phyloP scores from a whole-genome alignment of 1,140 invertebrate species.

The Listronotus oregonensis region DNA sequence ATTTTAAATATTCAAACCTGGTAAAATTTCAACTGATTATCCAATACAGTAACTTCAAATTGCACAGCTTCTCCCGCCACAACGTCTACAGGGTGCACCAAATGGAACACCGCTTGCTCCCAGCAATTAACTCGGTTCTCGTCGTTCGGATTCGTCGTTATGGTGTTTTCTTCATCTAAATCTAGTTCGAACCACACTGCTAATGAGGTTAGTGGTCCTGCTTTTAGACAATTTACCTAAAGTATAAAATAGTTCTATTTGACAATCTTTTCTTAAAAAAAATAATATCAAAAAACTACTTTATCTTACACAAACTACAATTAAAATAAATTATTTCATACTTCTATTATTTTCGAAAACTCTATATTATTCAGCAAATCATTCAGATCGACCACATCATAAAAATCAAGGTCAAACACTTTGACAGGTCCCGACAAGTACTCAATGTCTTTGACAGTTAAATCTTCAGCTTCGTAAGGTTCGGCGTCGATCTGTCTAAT shows the following conservation, averaged over 20 bases:
- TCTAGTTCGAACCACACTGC: conserved; percentile 76
- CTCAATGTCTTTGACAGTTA: conserved; percentile 63
- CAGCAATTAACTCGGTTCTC: conserved; percentile 67
- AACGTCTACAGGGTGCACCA: conserved; percentile 54
- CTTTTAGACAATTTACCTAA: conserved; percentile 32
- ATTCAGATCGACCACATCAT: conserved; percentile 60
- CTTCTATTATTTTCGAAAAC: conserved; percentile 27
- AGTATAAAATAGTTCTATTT: too few relatives aligned
- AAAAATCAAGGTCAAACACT: conserved; percentile 70
- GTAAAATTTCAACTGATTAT: conserved; percentile 44
- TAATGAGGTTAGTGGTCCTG: conserved; percentile 60
- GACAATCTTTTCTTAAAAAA: too few relatives aligned
- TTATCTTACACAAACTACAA: too few relatives aligned
- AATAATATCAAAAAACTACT: too few relatives aligned
- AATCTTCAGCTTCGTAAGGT: conserved; percentile 73
- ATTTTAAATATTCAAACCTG: conserved; percentile 13
- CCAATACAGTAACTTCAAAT: conserved; percentile 57
- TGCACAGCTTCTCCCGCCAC: conserved; percentile 52
- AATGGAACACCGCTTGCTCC: conserved; percentile 70
- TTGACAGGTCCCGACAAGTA: conserved; percentile 64
- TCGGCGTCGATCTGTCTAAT: conserved; percentile 57
- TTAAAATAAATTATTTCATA: conserved; percentile 4
- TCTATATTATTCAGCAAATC: conserved; percentile 24
- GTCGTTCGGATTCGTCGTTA: conserved; percentile 61
- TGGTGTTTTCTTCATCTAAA: conserved; percentile 66